Evolutionary conservation across 2,797 vertebrate genomes (phyloP).

Genomic region (Thalassophryne amazonica): DNA sequence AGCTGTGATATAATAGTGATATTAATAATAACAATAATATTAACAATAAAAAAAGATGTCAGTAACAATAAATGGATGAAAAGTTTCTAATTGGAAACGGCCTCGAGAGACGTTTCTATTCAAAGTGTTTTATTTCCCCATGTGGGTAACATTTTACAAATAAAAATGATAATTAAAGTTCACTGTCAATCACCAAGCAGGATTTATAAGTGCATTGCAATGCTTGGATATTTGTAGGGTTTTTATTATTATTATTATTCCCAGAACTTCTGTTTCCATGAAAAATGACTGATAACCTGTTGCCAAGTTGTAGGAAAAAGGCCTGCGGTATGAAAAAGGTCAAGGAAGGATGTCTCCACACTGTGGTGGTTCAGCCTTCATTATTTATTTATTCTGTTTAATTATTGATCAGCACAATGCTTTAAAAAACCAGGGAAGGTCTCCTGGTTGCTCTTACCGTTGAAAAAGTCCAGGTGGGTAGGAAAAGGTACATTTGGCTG

Average conservation of each 20-base stretch:
- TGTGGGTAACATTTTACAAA: background rate
- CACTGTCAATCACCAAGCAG: too few relatives aligned
- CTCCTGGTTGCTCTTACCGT: conserved; percentile 36
- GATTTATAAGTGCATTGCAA: background rate
- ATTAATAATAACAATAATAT: too few relatives aligned
- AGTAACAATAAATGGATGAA: conserved; percentile 9
- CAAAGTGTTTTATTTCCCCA: conserved; percentile 8
- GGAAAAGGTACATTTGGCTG: conserved; percentile 63
- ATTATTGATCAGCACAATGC: conserved; percentile 65
- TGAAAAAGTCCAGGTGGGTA: conserved; percentile 60
- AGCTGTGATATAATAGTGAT: too few relatives aligned
- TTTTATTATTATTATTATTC: too few relatives aligned
- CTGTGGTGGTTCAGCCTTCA: conserved; percentile 68
- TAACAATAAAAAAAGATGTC: too few relatives aligned
- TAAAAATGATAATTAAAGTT: conserved; percentile 7
- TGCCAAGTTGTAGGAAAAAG: conserved; percentile 21
- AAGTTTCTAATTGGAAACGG: conserved; percentile 8
- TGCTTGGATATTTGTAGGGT: too few relatives aligned
- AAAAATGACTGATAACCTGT: conserved; percentile 47
- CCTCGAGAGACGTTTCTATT: background rate
- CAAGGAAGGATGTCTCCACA: conserved; percentile 59
- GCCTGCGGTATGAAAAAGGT: conserved; percentile 28
- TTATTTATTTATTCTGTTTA: conserved; percentile 66
- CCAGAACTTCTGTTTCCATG: too few relatives aligned
- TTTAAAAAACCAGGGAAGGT: conserved; percentile 43